Evolutionary conservation across 2,797 vertebrate genomes (phyloP).

Genomic region (Chaetodon trifasciatus): DNA sequence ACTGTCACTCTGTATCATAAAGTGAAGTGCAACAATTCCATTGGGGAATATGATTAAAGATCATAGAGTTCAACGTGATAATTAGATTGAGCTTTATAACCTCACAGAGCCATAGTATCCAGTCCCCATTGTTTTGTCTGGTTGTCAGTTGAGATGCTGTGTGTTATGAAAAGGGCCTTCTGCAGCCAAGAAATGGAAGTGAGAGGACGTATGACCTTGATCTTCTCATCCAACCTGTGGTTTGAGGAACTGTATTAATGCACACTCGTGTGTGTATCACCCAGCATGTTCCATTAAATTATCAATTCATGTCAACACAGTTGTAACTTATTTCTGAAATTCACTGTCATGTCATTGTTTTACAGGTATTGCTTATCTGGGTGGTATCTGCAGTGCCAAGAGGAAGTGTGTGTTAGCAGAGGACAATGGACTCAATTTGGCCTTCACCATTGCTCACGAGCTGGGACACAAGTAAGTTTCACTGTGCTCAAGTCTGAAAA

Average conservation of each 20-base stretch:
- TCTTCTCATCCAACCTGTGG: background rate
- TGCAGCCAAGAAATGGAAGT: background rate
- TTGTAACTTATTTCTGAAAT: background rate
- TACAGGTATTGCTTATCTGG: constrained; percentile 96
- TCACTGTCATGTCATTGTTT: constrained; percentile 52
- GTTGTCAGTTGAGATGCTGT: background rate
- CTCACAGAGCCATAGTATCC: background rate
- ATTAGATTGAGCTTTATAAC: too few relatives aligned
- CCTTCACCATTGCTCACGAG: constrained; percentile 98
- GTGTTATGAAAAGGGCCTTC: background rate
- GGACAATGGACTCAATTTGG: constrained; percentile 97
- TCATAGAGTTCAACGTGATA: too few relatives aligned
- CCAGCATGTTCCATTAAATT: background rate
- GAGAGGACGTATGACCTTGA: background rate
- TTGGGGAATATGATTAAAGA: too few relatives aligned
- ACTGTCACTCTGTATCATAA: too few relatives aligned
- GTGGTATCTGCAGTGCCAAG: constrained; percentile 94
- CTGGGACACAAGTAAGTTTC: constrained; percentile 96
- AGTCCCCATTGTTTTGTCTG: background rate
- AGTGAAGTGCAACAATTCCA: too few relatives aligned
- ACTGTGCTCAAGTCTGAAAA: background rate
- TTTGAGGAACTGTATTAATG: background rate
- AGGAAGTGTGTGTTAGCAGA: constrained; percentile 97
- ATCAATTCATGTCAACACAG: background rate
- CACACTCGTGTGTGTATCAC: background rate